Conservation (phyloP, 2,888 invertebrate species). For the Ceramica pisi region DNA sequence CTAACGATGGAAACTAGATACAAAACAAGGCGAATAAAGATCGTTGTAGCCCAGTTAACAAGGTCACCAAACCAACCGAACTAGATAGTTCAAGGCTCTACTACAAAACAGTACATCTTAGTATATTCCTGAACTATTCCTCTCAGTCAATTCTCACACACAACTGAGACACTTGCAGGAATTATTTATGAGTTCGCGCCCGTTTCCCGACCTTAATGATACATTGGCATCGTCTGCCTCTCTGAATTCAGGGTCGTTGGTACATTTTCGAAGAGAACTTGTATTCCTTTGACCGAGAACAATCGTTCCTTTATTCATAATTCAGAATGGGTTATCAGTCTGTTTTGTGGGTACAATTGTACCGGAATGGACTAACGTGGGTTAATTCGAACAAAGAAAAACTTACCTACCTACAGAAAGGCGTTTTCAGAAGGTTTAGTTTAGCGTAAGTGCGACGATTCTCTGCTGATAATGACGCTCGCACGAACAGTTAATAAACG, state of each 20-base stretch:
- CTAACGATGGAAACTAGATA: constrained; percentile 6
- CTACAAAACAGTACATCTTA: constrained; percentile 8
- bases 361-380: not conserved
- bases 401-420: not conserved
- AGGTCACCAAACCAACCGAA: not conserved
- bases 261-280: constrained; percentile 13
- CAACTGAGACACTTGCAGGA: constrained; percentile 34
- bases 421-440: not conserved
- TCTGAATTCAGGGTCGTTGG: constrained; percentile 45
- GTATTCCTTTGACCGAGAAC: constrained; percentile 33
- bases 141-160: constrained; percentile 36
- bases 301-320: constrained; percentile 18
- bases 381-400: not conserved
- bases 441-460: not conserved
- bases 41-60: not conserved
- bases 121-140: constrained; percentile 32
- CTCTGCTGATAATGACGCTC: not conserved
- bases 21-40: not conserved
- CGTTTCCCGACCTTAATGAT: constrained; percentile 49
- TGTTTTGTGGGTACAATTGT: constrained; percentile 6
- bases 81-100: not conserved
- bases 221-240: constrained; percentile 37
- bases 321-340: constrained; percentile 11
- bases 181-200: constrained; percentile 55
- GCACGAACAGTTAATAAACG: constrained; percentile 20